Base-by-base conservation (phyloP, 2,113 vertebrate species). In the Larimichthys crocea region DNA sequence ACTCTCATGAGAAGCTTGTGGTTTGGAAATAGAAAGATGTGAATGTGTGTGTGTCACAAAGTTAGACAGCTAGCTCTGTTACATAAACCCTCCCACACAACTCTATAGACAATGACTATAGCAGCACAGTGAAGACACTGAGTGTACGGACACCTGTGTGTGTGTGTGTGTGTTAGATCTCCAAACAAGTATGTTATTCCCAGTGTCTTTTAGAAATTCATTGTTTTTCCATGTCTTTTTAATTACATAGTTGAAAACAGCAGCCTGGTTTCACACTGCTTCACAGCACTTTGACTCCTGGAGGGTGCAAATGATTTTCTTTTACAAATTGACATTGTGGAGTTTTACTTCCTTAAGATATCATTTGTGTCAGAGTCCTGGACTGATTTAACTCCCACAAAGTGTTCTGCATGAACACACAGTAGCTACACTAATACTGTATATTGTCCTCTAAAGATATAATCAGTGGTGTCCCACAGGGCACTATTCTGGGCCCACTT, bases 21-120 rank as follows among this genome's bases (percentile, higher is more conserved):
- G 65, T 76, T 84, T 84, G 57, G 10, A 57, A 76, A 76, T 24
- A 60, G 46, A 67, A 22, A 73, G 20, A n/a, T 26, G 26, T 19
- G 22, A 14, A 46, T 24, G 66, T 68, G 16, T 3, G 12, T 24
- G 53, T 53, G 70, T 78, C 81, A 82, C 53, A 60, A 85, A 64
- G 70, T 78, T 78, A 82, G 69, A 80, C 79, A 78, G 76, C 71
- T 62, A 71, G 49, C 72, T 56, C 60, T 24, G 17, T 89, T 89
- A 76, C 76, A 83, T 89, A 91, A 91, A 80, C 15, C 83, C 79
- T 70, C 86, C 81, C 74, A 85, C 87, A 77, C 69, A 61, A 9
- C 20, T 49, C 57, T 5, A 31, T 20, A 73, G 26, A 72, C 46
- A 44, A 57, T 70, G 55, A 65, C 20, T 40, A 3, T 3, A 75